Percentiles rank a stretch among this genome's conserved stretches.
Conservation (phyloP, 2,888 invertebrate genomes). For the Scaeva pyrastri region DNA sequence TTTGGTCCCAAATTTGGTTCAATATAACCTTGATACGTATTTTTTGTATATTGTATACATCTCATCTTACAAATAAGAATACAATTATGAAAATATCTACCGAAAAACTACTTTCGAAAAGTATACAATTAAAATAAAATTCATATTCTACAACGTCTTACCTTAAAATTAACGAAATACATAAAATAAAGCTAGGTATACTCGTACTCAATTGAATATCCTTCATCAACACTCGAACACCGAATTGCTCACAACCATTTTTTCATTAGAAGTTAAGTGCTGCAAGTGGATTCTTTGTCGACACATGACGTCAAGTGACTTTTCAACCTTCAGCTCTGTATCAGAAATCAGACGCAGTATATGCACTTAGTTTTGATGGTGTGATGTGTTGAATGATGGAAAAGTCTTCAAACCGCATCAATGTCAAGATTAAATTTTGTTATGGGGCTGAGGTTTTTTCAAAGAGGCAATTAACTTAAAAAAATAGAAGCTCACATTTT, state of each 20-base stretch:
- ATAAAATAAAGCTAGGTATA: slow-evolving; percentile 24
- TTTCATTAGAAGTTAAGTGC: slow-evolving; percentile 56
- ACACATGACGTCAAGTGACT: slow-evolving; percentile 53
- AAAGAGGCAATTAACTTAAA: slow-evolving; percentile 51
- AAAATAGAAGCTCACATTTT: slow-evolving; percentile 6
- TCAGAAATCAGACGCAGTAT: slow-evolving; percentile 47
- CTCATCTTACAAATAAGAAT: too few species aligned
- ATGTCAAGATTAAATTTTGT: slow-evolving; percentile 56
- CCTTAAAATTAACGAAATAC: neutral
- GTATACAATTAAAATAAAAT: neutral
- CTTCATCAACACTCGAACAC: neutral
- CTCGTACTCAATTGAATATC: slow-evolving; percentile 11
- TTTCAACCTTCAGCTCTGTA: slow-evolving; percentile 66
- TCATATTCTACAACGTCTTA: neutral
- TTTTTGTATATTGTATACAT: too few species aligned
- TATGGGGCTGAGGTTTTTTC: slow-evolving; percentile 28
- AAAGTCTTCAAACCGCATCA: slow-evolving; percentile 50
- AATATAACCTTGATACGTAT: too few species aligned
- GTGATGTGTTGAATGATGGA: slow-evolving; percentile 42
- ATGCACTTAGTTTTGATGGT: slow-evolving; percentile 56
- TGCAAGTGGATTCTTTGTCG: slow-evolving; percentile 27
- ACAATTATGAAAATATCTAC: too few species aligned
- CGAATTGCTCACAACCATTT: slow-evolving; percentile 33
- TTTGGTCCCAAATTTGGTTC: too few species aligned
- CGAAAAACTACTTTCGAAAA: neutral